Conservation (phyloP, 1,140 invertebrate genomes). For the Schlechtendalia chinensis region DNA sequence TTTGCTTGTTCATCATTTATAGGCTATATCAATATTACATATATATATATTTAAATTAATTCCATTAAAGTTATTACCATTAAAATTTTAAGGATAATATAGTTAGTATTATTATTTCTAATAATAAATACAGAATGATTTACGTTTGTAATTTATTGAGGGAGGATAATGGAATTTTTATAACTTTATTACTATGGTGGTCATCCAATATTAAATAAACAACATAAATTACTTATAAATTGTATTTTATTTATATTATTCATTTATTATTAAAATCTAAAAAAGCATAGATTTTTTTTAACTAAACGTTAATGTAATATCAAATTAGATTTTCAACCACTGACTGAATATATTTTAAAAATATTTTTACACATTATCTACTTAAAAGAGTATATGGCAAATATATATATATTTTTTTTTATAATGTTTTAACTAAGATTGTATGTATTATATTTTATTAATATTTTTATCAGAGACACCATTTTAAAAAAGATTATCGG, state of each 20-base stretch:
- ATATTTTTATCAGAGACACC: not conserved
- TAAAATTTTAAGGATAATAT: not conserved
- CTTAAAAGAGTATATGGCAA: constrained; percentile 17
- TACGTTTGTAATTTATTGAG: not conserved
- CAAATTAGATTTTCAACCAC: constrained; percentile 29
- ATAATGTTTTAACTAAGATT: not conserved
- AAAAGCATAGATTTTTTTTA: not conserved
- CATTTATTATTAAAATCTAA: not conserved
- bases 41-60: not conserved
- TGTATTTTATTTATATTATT: not conserved
- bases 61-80: not conserved
- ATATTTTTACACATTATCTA: constrained; percentile 34
- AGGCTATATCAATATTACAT: too few relatives aligned
- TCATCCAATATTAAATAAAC: not conserved
- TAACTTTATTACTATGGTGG: not conserved
- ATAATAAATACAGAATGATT: not conserved
- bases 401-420: not conserved
- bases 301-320: constrained; percentile 19
- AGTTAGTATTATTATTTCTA: not conserved
- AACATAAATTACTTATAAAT: not conserved
- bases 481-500: not conserved
- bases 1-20: constrained; percentile 4
- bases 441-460: constrained; percentile 1
- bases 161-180: not conserved
- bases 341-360: constrained; percentile 5